These are phyloP conservation scores for Eupithecia abbreviata DNA, from an alignment of 2,888 invertebrate species.

Conservation along the genomic window DNA sequence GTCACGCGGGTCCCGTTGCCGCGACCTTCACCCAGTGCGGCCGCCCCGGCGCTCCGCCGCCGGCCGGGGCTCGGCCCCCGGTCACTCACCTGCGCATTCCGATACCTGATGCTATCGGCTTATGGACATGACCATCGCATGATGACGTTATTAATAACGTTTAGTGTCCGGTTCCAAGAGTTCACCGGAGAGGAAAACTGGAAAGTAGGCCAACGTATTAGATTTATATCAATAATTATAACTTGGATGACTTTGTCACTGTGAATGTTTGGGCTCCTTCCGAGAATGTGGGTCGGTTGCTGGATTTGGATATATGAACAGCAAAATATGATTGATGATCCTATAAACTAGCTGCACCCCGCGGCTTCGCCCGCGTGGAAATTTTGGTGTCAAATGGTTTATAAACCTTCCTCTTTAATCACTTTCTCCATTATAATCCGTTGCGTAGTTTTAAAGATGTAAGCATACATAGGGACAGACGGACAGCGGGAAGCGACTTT, in stretches of 20 bases:
- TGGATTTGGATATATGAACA: not conserved
- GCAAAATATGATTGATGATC: not conserved
- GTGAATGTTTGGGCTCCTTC: not conserved
- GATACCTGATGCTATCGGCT: not conserved
- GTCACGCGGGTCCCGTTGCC: not conserved
- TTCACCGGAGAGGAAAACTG: not conserved
- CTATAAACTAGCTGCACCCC: no score
- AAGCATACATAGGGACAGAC: no score
- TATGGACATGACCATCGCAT: not conserved
- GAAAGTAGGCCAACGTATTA: not conserved
- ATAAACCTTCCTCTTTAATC: no score
- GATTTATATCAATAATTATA: not conserved
- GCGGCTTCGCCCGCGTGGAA: no score
- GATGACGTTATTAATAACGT: not conserved
- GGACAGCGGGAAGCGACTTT: no score
- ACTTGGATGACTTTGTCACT: not conserved
- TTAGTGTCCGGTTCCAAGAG: not conserved
- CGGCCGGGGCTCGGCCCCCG: not conserved
- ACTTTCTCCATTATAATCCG: no score
- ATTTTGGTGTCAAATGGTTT: no score
- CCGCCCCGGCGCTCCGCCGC: not conserved
- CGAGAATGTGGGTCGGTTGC: not conserved
- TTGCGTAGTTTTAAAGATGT: no score
- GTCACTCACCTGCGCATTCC: conserved; percentile 3
- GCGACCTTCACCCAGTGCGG: not conserved